Percentiles rank a stretch among this genome's conserved stretches.
Evolutionary conservation across 1,140 invertebrate genomes (phyloP).

Genomic region (Drosophila sp.): DNA sequence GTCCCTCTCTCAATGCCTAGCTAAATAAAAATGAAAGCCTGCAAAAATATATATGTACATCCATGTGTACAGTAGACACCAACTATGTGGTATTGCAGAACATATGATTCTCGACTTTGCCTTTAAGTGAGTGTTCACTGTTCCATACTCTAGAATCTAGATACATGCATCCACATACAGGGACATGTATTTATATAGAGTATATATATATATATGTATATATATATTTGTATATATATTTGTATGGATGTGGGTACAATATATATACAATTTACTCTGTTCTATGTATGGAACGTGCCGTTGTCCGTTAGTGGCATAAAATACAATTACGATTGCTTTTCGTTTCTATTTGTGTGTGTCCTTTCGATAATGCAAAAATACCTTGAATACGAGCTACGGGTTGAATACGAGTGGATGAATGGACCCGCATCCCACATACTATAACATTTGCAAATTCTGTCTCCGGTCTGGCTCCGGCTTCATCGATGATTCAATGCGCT

Average conservation of each 20-base stretch:
- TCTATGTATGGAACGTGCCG: constrained; percentile 11
- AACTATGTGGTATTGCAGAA: neutral
- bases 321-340: constrained; percentile 48
- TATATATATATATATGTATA: no score
- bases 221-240: no score
- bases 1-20: no score
- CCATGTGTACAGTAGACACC: neutral
- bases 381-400: neutral
- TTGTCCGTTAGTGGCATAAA: constrained; percentile 27
- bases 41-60: neutral
- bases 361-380: constrained; percentile 38
- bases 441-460: neutral
- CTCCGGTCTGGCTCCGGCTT: neutral
- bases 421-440: constrained; percentile 22
- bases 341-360: constrained; percentile 19
- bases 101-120: neutral
- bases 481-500: neutral
- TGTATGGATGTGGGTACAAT: no score
- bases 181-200: no score
- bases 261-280: neutral
- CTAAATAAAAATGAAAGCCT: constrained; percentile 2
- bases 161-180: neutral
- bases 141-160: neutral
- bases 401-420: neutral
- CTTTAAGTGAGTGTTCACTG: neutral